Evolutionary conservation across 2,113 vertebrate genomes (phyloP), one percentile per base, ranked within the genome.

Genomic region (Osmerus mordax): DNA sequence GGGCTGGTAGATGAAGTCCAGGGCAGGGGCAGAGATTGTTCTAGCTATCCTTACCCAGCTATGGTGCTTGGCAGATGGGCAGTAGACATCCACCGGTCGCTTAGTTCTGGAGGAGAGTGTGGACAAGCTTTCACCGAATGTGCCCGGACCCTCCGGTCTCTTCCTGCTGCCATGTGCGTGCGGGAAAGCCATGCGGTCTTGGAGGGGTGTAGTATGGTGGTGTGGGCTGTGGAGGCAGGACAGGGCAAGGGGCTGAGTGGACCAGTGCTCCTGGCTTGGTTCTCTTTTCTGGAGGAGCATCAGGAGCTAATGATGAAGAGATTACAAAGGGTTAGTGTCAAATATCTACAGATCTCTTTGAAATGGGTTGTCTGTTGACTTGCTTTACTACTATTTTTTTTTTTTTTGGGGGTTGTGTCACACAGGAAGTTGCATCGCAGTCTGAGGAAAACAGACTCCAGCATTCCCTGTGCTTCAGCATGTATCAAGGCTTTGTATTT

Each of bases 231-330:
- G 0, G 89, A 92, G 67, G 80, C 65, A 18, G 73, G 80, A 4
- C 75, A 85, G 28, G 73, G 13, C 28, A 83, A 81, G 74, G 79
- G 11, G 23, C 55, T 83, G 19, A 87, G 81, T 0, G 19, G 76
- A 9, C 6, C 86, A 1, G 83, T 88, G 0, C 66, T 94, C 1
- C 84, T 94, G 9, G 25, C 85, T 29, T 84, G 93, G 70, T 93
- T 91, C 51, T 83, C 87, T 18, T 95, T 97, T 81, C 87, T 92
- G 14, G 69, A 93, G 70, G 88, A 87, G 9, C 89, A 95, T 58
- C 88, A 90, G 71, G 80, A 74, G 2, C 73, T 83, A 23, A 77
- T 95, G 16, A 70, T 36, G 2, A 88, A 64, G 56, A 84, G 89
- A 16, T 78, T 83, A 23, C 83, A 88, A 6, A 87, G 84, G 84